Conservation (phyloP, 2,888 invertebrate species). For the Muscina levida region DNA sequence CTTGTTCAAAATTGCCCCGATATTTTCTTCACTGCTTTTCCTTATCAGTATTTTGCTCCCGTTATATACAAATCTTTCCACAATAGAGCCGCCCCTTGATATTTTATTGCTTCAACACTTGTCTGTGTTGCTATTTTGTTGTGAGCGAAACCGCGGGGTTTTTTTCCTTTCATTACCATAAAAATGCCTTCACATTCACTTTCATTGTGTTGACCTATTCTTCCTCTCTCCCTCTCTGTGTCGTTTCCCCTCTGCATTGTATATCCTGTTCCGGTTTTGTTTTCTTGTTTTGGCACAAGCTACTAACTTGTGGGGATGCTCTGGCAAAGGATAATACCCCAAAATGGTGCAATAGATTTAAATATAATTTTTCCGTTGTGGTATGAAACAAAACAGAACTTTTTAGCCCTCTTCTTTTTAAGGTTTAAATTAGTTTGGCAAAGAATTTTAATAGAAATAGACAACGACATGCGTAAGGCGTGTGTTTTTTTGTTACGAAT, state of each 20-base stretch:
- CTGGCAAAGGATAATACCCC: slow-evolving; percentile 12
- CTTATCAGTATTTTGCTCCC: too few species aligned
- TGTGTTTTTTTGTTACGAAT: slow-evolving; percentile 8
- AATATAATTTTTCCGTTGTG: slow-evolving; percentile 25
- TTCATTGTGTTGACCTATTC: slow-evolving; percentile 41
- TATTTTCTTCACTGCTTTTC: too few species aligned
- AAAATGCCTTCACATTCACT: slow-evolving; percentile 54
- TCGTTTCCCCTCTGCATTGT: neutral
- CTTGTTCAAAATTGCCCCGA: too few species aligned
- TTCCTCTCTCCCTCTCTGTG: neutral
- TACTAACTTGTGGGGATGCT: neutral
- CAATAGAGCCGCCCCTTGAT: slow-evolving; percentile 7
- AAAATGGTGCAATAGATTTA: slow-evolving; percentile 13
- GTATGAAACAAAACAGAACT: neutral
- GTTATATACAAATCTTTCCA: too few species aligned
- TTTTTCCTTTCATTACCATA: slow-evolving; percentile 43
- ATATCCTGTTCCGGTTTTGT: slow-evolving; percentile 22
- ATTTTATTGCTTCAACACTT: slow-evolving; percentile 51
- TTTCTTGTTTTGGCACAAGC: slow-evolving; percentile 7
- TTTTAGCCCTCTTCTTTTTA: neutral
- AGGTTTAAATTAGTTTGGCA: slow-evolving; percentile 35
- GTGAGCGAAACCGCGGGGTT: neutral
- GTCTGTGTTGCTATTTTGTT: slow-evolving; percentile 30
- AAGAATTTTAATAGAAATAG: slow-evolving; percentile 39
- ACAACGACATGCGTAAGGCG: slow-evolving; percentile 24